phyloP scores from a whole-genome alignment of 1,140 invertebrate species.

The Phymorhynchus buccinoides region DNA sequence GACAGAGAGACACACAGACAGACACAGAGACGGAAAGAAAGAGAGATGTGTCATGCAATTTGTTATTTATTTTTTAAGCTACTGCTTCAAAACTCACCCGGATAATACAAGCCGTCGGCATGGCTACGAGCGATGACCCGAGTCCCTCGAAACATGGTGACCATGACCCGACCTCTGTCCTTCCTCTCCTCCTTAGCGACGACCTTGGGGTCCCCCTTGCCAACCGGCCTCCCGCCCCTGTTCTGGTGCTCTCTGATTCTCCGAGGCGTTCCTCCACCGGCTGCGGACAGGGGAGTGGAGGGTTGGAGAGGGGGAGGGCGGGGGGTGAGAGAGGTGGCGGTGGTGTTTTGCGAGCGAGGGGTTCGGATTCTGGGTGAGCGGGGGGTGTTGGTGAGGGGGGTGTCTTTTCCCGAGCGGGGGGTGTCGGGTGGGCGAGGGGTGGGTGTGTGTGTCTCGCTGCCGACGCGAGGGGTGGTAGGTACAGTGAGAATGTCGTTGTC shows the following conservation, averaged over 20 bases:
- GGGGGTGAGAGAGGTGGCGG: no score
- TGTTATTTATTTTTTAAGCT: no score
- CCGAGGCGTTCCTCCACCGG: no score
- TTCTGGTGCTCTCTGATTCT: no score
- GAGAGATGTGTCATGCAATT: no score
- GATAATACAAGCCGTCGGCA: conserved; percentile 65
- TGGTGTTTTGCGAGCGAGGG: neutral
- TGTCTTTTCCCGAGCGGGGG: neutral
- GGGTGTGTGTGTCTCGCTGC: neutral
- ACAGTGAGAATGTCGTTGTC: conserved; percentile 7
- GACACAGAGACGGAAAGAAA: neutral
- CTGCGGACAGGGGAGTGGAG: neutral
- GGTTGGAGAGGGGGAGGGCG: no score
- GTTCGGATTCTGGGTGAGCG: neutral
- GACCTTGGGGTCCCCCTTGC: neutral
- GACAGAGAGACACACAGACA: no score
- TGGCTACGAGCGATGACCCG: conserved; percentile 59
- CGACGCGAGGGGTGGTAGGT: neutral
- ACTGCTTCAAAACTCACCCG: conserved; percentile 47
- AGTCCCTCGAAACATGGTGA: conserved; percentile 45
- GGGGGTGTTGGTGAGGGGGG: neutral
- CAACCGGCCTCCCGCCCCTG: no score
- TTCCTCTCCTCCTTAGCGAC: neutral
- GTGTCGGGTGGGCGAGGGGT: neutral
- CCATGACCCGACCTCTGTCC: conserved; percentile 8